Evolutionary conservation across 2,888 invertebrate genomes (phyloP), one percentile per base, ranked within the genome.

Genomic region (Noctuana brunneofusca): DNA sequence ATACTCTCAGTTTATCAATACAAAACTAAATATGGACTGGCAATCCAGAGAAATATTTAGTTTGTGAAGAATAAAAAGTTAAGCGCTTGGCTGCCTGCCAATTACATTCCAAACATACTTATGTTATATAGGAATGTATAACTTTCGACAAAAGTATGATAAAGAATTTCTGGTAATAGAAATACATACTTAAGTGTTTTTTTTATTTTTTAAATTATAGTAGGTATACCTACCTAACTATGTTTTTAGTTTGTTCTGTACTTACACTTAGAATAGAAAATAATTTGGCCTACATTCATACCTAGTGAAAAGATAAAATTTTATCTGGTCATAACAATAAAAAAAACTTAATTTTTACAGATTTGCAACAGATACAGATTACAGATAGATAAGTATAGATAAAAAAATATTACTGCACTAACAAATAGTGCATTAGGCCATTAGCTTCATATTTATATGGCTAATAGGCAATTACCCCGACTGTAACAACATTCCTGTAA

Each of bases 21-120:
- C 16, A 58, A 41, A 57, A 2, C 54, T 58, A 16, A 14, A 24
- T 50, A 41, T 58, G 50, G 38, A 24, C 50, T 16, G 24, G 18
- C 16, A 38, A 49, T 57, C 22, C 12, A 58, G 16, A 16, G 46
- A 66, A 69, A 65, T 69, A 62, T 68, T 67, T 58, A 65, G 64
- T 43, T 46, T 24, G n/a, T n/a, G 11, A n/a, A 22, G 48, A 48
- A 68, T 70, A 66, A 68, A 64, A 46, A 66, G 48, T 59, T 66
- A 70, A 73, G 68, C 71, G 65, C 66, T 70, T 76, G 75, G 75
- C 69, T 52, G 12, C 43, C 5, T 22, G 73, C 75, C 74, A 75
- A 68, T 57, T 30, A 64, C 66, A 67, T 67, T 68, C 58, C 43
- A 65, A 57, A 60, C 57, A 20, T 41, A 59, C 58, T 59, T 12